phyloP scores from a whole-genome alignment of 1,140 invertebrate genomes.

The Halyomorpha halys region DNA sequence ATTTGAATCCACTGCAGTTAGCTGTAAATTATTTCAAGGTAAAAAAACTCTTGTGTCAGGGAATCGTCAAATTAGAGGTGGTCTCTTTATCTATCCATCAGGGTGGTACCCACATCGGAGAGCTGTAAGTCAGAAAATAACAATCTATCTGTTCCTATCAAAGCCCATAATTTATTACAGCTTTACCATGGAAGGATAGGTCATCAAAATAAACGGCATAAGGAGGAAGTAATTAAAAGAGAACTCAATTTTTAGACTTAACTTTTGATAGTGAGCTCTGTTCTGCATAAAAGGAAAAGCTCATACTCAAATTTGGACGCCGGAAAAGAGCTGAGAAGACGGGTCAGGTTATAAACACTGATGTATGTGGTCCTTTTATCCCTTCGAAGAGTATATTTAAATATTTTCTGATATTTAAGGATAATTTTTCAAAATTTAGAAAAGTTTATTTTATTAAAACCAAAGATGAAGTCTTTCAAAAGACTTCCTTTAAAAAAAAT shows the following conservation, averaged over 20 bases:
- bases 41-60: slow-evolving; percentile 27
- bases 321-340: slow-evolving; percentile 30
- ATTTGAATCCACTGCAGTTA: slow-evolving; percentile 30
- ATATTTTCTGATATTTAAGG: too few relatives aligned
- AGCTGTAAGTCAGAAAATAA: too few relatives aligned
- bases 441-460: slow-evolving; percentile 32
- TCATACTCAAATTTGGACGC: slow-evolving; percentile 33
- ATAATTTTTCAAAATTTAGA: too few relatives aligned
- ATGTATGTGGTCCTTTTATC: slow-evolving; percentile 33
- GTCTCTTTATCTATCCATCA: too few relatives aligned
- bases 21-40: slow-evolving; percentile 28
- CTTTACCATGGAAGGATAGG: slow-evolving; percentile 33
- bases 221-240: slow-evolving; percentile 31
- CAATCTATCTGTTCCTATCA: slow-evolving; percentile 22
- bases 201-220: too few relatives aligned
- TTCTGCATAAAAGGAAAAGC: too few relatives aligned
- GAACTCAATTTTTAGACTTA: slow-evolving; percentile 30
- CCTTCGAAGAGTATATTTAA: slow-evolving; percentile 31
- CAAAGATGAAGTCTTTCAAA: slow-evolving; percentile 32
- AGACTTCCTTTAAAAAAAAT: too few relatives aligned
- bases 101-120: slow-evolving; percentile 30
- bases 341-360: slow-evolving; percentile 32
- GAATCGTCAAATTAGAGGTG: slow-evolving; percentile 27
- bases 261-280: slow-evolving; percentile 31
- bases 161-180: slow-evolving; percentile 20